Percentiles rank a stretch among this genome's conserved stretches.
Conservation (phyloP, 2,113 vertebrate species). For the Sigmodon hispidus region DNA sequence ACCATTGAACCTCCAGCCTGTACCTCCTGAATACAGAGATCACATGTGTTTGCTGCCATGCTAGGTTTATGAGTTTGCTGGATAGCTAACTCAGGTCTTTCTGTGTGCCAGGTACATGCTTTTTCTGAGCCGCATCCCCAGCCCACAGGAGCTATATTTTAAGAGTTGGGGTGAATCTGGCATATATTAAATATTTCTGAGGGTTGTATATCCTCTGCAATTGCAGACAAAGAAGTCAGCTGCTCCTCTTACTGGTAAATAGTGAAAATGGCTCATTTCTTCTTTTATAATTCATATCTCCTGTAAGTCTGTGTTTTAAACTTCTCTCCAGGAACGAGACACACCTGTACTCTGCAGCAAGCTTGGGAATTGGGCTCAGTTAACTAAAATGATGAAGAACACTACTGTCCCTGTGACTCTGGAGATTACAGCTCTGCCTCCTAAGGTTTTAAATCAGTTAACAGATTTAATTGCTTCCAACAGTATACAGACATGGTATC, state of each 20-base stretch:
- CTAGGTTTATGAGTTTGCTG: neutral
- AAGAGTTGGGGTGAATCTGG: constrained; percentile 7
- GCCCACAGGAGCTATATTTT: neutral
- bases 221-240: neutral
- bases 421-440: neutral
- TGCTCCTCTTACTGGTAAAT: neutral
- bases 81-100: neutral
- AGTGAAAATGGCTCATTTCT: neutral
- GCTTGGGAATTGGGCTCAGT: neutral
- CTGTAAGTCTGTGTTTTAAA: neutral
- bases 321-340: neutral
- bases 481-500: neutral
- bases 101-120: neutral
- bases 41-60: neutral
- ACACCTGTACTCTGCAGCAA: neutral
- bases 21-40: neutral
- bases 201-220: neutral
- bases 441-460: neutral
- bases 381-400: neutral
- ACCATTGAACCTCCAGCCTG: neutral
- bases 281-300: neutral
- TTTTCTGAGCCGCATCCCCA: neutral
- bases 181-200: constrained; percentile 8
- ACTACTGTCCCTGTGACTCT: neutral
- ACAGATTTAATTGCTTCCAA: neutral